Evolutionary conservation across 2,113 vertebrate species (phyloP), one percentile per base, ranked within the genome.

Genomic region (Hippocampus zosterae): DNA sequence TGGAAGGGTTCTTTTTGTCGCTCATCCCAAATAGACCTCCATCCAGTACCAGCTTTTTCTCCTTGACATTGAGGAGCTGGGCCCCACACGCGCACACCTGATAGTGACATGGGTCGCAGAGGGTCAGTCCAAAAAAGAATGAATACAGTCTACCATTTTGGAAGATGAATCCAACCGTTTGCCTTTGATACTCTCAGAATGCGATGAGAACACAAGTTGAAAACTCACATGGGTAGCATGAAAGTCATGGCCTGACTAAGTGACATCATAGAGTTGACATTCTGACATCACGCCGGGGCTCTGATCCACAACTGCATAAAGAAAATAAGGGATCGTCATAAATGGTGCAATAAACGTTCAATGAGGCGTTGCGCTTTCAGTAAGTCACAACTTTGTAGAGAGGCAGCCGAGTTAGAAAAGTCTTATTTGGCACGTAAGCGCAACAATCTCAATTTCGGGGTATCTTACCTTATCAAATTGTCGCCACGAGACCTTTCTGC

Each of bases 21-120:
- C 41, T 65, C 63, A 65, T 65, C 63, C 63, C 63, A 65, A 44
- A 27, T 46, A 46, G 63, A 46, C 63, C 42, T 65, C 63, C 63
- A 65, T 65, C 63, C 63, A 27, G 63, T 65, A 46, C n/a, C 12
- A 19, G 23, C 41, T 65, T 65, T 46, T 65, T 65, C 63, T 65
- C 63, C 63, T 46, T 25, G 63, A 65, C 12, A 29, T 33, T 2
- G 63, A 27, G 42, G 63, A 46, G 63, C 63, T 65, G 41, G 42
- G 27, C 18, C n/a, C 42, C 42, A 46, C 63, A 4, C 23, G 10
- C 7, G 18, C 7, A 25, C 15, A 65, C 41, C 23, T 65, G 42
- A 9, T 25, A 8, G 63, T 27, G 42, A 46, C 42, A 65, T 65
- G 13, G 42, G 63, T 65, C 23, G 12, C 23, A 4, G 42, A 65